A percentile compares a stretch with the other conserved stretches of the same genome.
These are phyloP conservation scores for Porites australiensis DNA, from an alignment of 64 coral and sea anemone species.

Conservation along the genomic window DNA sequence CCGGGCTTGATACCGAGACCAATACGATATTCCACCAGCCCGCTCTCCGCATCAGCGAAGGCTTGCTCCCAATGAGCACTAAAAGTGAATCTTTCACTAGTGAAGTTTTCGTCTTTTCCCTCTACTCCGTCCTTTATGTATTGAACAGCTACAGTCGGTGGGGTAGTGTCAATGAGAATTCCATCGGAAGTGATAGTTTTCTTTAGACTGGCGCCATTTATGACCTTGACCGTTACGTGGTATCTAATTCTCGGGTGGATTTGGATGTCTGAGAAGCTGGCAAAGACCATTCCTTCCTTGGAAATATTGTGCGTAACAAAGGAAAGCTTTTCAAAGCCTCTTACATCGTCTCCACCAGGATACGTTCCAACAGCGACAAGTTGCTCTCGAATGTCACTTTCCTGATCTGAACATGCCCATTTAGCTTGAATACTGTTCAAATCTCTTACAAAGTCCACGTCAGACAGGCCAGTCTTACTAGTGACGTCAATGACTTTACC, in stretches of 20 bases:
- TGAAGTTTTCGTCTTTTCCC: constrained; percentile 84
- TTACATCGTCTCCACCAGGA: constrained; percentile 90
- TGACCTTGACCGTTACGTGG: constrained; percentile 78
- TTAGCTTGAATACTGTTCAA: constrained; percentile 70
- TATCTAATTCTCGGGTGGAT: constrained; percentile 82
- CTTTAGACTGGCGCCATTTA: constrained; percentile 82
- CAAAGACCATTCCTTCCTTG: constrained; percentile 51
- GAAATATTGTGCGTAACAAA: constrained; percentile 37
- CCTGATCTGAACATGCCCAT: constrained; percentile 77
- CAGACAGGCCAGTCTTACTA: constrained; percentile 33
- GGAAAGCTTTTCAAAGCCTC: constrained; percentile 48
- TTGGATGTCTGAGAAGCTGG: constrained; percentile 51
- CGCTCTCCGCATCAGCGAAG: constrained; percentile 86
- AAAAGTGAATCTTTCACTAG: constrained; percentile 51
- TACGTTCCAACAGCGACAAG: constrained; percentile 87
- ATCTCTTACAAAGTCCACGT: constrained; percentile 91
- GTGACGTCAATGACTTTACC: constrained; percentile 70
- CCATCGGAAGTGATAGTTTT: constrained; percentile 85
- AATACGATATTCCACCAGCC: constrained; percentile 66
- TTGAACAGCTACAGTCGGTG: constrained; percentile 66
- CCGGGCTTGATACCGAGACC: constrained; percentile 76
- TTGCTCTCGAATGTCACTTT: constrained; percentile 75
- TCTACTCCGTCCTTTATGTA: constrained; percentile 89
- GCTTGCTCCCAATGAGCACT: constrained; percentile 96
- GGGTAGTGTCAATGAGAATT: constrained; percentile 83